Base-by-base conservation (phyloP, 1,140 invertebrate genomes). In the Pemphigus obesinymphae region DNA sequence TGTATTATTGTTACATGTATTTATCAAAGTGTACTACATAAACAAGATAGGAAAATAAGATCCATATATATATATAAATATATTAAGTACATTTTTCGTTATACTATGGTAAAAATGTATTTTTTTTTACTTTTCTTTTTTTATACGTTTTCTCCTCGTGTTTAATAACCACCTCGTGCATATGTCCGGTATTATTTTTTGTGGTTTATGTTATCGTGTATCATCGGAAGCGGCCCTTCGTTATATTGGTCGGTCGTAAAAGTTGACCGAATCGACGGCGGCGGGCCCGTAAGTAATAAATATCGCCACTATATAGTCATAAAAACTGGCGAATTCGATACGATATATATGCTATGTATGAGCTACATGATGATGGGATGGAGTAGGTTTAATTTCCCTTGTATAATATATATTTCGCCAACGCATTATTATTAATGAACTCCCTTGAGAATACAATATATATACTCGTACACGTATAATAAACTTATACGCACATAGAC, bases 341-440 rank as follows among this genome's bases (percentile, higher is more conserved):
- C 23, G 43, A 48, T 48, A 72, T 29, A 15, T 72, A 31, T 8
- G 13, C n/a, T 20, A n/a, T 17, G 40, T 48, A 48, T 17, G 43
- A 31, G 26, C 43, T 1, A 34, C 58, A 6, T 10, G 0, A 29
- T 1, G 58, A n/a, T n/a, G 29, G 8, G 29, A 6, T n/a, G 6
- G 58, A 63, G 31, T 26, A 26, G 4, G 26, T 75, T 75, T 48
- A 75, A 75, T 76, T 55, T 55, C 73, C 53, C 23, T 40, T 61
- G 50, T 23, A 34, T 13, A 55, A n/a, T 26, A 58, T 58, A 37
- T 48, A 45, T 11, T 7, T n/a, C 0, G 31, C 72, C 72, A 17
- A 61, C 37, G 55, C 40, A 40, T 80, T 61, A 61, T 80, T 80
- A 78, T 78, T 78, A 78, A 61, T 63, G 76, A 63, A 61, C 76